A percentile compares a stretch with the other conserved stretches of the same genome.
phyloP scores from a whole-genome alignment of 2,113 vertebrate genomes.

The Tichodroma muraria region DNA sequence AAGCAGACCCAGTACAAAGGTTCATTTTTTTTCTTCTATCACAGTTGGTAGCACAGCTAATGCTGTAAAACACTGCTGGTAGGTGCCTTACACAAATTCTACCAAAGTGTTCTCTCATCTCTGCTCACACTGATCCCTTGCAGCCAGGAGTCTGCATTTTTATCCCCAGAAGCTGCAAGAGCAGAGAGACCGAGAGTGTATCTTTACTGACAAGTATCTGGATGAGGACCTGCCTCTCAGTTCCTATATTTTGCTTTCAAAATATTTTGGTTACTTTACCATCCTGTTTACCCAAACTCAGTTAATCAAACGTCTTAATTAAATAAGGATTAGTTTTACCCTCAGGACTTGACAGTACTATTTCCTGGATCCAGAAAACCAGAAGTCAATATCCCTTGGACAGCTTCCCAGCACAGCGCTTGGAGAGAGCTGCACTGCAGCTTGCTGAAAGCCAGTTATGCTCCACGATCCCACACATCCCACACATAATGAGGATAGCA shows the following conservation, averaged over 20 bases:
- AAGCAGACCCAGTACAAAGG: background rate
- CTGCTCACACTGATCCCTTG: background rate
- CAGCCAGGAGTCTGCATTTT: background rate
- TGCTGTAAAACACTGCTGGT: background rate
- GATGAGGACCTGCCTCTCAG: background rate
- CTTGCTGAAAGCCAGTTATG: background rate
- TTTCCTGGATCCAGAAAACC: slow-evolving; percentile 21
- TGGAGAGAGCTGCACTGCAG: background rate
- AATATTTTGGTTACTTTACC: slow-evolving; percentile 6
- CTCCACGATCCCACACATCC: background rate
- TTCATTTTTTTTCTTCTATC: background rate
- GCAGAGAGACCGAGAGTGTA: background rate
- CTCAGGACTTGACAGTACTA: slow-evolving; percentile 29
- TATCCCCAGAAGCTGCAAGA: background rate
- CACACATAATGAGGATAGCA: background rate
- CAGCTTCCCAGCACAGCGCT: background rate
- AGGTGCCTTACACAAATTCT: background rate
- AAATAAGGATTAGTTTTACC: slow-evolving; percentile 56
- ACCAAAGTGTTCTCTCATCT: background rate
- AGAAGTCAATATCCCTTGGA: slow-evolving; percentile 47
- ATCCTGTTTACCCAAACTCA: slow-evolving; percentile 26
- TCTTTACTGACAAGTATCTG: background rate
- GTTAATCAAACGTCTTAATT: slow-evolving; percentile 55
- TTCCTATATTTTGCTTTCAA: background rate
- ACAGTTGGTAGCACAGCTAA: background rate